Conservation (phyloP, 1,140 invertebrate species). For the Drosophila ohnishii region DNA sequence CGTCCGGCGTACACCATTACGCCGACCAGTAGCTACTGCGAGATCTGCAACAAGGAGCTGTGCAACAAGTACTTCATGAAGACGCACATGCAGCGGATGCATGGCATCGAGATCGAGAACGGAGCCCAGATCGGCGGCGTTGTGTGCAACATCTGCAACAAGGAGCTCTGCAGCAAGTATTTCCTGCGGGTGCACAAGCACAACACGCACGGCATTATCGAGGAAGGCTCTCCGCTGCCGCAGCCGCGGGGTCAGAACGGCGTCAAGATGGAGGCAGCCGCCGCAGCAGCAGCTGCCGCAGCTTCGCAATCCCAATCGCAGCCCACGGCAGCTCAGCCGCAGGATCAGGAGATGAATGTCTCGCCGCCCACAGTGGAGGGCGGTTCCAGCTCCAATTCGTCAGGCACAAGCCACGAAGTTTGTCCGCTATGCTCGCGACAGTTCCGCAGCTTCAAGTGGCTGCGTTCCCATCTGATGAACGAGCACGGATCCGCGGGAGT, state of each 20-base stretch:
- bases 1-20: constrained; percentile 84
- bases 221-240: constrained; percentile 86
- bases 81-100: constrained; percentile 99
- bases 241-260: constrained; percentile 84
- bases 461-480: constrained; percentile 93
- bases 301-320: constrained; percentile 28
- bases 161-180: constrained; percentile 98
- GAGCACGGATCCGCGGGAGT: constrained; percentile 91
- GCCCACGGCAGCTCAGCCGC: constrained; percentile 77
- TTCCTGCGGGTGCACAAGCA: constrained; percentile 98
- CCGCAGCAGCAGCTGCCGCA: constrained; percentile 63
- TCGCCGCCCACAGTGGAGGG: constrained; percentile 43
- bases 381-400: constrained; percentile 11
- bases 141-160: constrained; percentile 98
- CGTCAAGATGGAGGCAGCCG: constrained; percentile 83
- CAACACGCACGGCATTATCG: constrained; percentile 97
- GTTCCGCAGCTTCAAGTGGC: constrained; percentile 94
- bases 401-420: constrained; percentile 89
- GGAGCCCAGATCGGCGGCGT: constrained; percentile 95
- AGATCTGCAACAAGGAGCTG: constrained; percentile 99
- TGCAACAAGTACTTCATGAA: constrained; percentile 99
- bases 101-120: constrained; percentile 97
- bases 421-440: constrained; percentile 94
- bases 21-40: constrained; percentile 95
- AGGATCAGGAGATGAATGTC: constrained; percentile 74